Evolutionary conservation across 2,113 vertebrate genomes (phyloP), one percentile per base, ranked within the genome.

Genomic region (Lanius collurio): DNA sequence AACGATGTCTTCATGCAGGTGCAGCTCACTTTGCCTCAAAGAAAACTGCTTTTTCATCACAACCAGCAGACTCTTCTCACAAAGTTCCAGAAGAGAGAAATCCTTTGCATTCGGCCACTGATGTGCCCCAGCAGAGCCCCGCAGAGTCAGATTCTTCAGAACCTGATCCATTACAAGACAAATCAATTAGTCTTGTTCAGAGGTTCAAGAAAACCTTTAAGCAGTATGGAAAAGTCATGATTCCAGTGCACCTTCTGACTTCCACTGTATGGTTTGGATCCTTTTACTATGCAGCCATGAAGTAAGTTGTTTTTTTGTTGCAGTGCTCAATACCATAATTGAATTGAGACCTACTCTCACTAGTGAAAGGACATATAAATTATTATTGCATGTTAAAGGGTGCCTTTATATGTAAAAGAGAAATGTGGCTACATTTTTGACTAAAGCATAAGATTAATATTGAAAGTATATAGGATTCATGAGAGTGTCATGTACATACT

Each of bases 211-310:
- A 90, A 87, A 99, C 99, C 74, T 99, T 99, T 95, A 99, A 99
- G 95, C 99, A 99, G 78, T 99, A 99, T 53, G 99, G 99, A 79
- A 99, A 99, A 97, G 99, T 99, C 87, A 96, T 99, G 98, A 99
- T 99, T 95, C 99, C 99, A 11, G 98, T 99, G 26, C 99, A 99
- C 91, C 97, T 99, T 70, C 17, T 99, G 90, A 99, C 99, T 26
- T 99, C 99, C 85, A 98, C 98, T 21, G 47, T 99, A 57, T 99
- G 99, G 99, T 99, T 99, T 95, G 98, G 99, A 92, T 97, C 98
- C 33, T 99, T 99, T 98, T 99, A 99, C 94, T 99, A 99, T 77
- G 99, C 99, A 97, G 98, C 99, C 92, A 98, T 99, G 97, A 98
- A 99, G 99, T 99, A 98, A 99, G 99, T 98, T 92, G 68, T 4